These are phyloP conservation scores for Cheilosia grossa DNA, from an alignment of 2,888 invertebrate species.

Conservation along the genomic window DNA sequence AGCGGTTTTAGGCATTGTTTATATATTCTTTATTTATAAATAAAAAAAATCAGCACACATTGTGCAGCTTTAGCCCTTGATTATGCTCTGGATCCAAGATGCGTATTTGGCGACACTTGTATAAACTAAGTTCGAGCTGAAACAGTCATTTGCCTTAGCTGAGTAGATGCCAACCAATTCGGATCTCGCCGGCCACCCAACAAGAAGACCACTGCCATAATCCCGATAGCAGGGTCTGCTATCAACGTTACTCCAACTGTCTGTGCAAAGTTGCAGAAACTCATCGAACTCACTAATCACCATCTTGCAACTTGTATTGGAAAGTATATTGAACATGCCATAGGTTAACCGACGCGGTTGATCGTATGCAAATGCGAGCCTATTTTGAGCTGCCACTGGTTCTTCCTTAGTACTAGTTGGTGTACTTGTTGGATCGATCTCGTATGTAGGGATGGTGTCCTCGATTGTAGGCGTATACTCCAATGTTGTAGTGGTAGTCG, in stretches of 20 bases:
- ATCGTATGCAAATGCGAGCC: no score
- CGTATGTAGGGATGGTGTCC: no score
- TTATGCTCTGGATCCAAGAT: slow-evolving; percentile 37
- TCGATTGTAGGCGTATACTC: no score
- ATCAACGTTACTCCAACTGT: slow-evolving; percentile 37
- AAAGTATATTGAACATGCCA: slow-evolving; percentile 39
- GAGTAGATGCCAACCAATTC: slow-evolving; percentile 59
- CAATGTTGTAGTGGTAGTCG: no score
- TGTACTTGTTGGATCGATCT: no score
- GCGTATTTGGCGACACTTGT: slow-evolving; percentile 38
- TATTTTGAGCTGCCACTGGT: no score
- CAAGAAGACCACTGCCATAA: slow-evolving; percentile 52
- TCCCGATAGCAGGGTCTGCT: slow-evolving; percentile 39
- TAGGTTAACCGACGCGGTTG: slow-evolving; percentile 24
- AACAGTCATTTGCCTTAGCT: neutral
- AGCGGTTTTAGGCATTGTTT: no score
- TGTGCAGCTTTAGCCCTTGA: neutral
- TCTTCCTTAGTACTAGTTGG: no score
- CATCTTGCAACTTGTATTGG: slow-evolving; percentile 34
- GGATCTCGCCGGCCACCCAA: slow-evolving; percentile 50
- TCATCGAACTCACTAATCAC: slow-evolving; percentile 37
- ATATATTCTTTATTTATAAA: no score
- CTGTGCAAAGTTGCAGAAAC: slow-evolving; percentile 52
- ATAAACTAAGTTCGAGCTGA: slow-evolving; percentile 3
- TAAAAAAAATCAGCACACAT: no score